Evolutionary conservation across 2,888 invertebrate genomes (phyloP).

Genomic region (Netelia melanura): DNA sequence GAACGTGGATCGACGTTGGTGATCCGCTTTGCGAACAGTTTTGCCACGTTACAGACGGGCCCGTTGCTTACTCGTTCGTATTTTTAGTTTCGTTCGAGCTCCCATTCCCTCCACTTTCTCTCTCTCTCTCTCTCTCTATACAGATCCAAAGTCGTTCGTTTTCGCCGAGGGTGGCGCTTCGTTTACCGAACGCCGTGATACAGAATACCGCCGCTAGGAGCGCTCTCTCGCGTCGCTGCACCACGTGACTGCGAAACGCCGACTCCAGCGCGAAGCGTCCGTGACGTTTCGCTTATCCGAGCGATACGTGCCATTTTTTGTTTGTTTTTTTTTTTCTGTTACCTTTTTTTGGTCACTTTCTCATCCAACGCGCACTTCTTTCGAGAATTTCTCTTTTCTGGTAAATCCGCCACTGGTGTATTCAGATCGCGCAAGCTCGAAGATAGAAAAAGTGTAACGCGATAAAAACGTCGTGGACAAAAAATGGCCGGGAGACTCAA

Average conservation of each 20-base stretch:
- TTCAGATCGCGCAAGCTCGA: conserved; percentile 43
- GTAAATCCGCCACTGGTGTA: conserved; percentile 57
- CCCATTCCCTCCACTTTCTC: neutral
- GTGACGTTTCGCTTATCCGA: conserved; percentile 49
- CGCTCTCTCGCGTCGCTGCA: conserved; percentile 3
- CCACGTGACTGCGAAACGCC: neutral
- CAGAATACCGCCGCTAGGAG: conserved; percentile 28
- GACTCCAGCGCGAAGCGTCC: conserved; percentile 34
- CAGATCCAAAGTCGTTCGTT: conserved; percentile 53
- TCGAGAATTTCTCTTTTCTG: conserved; percentile 45
- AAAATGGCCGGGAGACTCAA: conserved; percentile 35
- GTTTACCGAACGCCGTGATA: conserved; percentile 43
- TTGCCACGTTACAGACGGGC: conserved; percentile 52
- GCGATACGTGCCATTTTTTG: conserved; percentile 17
- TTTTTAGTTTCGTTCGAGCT: conserved; percentile 15
- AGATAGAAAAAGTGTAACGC: conserved; percentile 44
- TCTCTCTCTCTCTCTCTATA: conserved; percentile 50
- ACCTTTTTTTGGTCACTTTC: conserved; percentile 14
- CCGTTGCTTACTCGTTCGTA: conserved; percentile 36
- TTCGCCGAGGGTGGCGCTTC: neutral
- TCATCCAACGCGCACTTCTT: conserved; percentile 47
- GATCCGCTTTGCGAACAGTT: conserved; percentile 57
- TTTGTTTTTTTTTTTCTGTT: conserved; percentile 39
- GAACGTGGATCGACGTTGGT: conserved; percentile 75
- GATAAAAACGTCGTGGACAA: neutral